phyloP scores from a whole-genome alignment of 2,888 invertebrate species.

The Ichneumon xanthorius region DNA sequence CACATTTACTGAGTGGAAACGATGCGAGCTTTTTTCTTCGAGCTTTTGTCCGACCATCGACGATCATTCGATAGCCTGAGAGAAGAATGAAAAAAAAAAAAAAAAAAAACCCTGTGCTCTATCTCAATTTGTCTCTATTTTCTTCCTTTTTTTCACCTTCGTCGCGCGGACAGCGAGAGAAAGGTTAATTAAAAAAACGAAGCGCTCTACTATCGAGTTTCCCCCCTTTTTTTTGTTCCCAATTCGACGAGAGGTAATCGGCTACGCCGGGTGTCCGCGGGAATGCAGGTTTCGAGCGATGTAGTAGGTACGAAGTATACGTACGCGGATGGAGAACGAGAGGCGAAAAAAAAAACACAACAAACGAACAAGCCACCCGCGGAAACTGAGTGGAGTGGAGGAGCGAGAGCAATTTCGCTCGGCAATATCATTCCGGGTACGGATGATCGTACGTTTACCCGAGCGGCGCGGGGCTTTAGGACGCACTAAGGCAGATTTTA shows the following conservation, averaged over 20 bases:
- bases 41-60: slow-evolving; percentile 13
- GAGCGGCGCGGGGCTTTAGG: slow-evolving; percentile 41
- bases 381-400: slow-evolving; percentile 32
- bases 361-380: slow-evolving; percentile 45
- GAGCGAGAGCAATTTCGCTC: slow-evolving; percentile 55
- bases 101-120: slow-evolving; percentile 11
- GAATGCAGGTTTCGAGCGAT: slow-evolving; percentile 33
- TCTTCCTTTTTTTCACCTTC: slow-evolving; percentile 31
- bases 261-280: slow-evolving; percentile 12
- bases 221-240: slow-evolving; percentile 7
- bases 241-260: slow-evolving; percentile 29
- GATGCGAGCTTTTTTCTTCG: slow-evolving; percentile 9
- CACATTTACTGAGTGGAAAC: neutral
- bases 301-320: slow-evolving; percentile 9
- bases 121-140: slow-evolving; percentile 54
- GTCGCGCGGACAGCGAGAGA: slow-evolving; percentile 52
- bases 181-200: slow-evolving; percentile 64
- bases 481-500: slow-evolving; percentile 66
- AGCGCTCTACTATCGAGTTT: slow-evolving; percentile 43
- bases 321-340: slow-evolving; percentile 8
- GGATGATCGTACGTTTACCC: slow-evolving; percentile 53
- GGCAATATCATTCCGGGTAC: slow-evolving; percentile 52
- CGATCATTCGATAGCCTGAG: slow-evolving; percentile 28
- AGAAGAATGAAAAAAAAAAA: neutral
- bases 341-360: slow-evolving; percentile 25